phyloP scores from a whole-genome alignment of 1,140 invertebrate genomes.

The Drosophila bifasciata region DNA sequence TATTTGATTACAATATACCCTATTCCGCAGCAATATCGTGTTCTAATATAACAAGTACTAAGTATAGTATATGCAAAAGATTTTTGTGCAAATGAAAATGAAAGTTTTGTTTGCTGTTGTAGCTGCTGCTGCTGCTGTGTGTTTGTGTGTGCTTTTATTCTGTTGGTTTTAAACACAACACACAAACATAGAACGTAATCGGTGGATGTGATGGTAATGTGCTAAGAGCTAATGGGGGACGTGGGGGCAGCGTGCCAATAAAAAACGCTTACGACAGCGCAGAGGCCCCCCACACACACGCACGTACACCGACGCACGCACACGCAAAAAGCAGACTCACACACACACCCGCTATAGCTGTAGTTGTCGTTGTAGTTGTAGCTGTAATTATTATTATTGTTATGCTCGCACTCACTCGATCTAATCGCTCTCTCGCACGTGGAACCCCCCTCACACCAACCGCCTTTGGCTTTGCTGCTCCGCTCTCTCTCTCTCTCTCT shows the following conservation, averaged over 20 bases:
- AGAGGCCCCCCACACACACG: conserved; percentile 37
- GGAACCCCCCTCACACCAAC: conserved; percentile 13
- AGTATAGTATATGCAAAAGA: conserved; percentile 34
- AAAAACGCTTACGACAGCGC: conserved; percentile 75
- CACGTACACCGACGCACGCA: conserved; percentile 6
- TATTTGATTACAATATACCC: neutral
- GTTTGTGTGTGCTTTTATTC: conserved; percentile 37
- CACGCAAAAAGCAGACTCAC: neutral
- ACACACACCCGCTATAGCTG: too few relatives aligned
- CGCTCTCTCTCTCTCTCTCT: too few relatives aligned
- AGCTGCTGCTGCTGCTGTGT: neutral
- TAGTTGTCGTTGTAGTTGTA: conserved; percentile 15
- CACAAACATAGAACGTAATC: conserved; percentile 4
- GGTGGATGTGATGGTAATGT: too few relatives aligned
- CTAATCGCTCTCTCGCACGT: conserved; percentile 35
- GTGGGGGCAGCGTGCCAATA: conserved; percentile 49
- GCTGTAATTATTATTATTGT: conserved; percentile 74
- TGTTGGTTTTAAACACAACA: conserved; percentile 24
- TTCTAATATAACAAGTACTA: too few relatives aligned
- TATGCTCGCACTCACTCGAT: conserved; percentile 31
- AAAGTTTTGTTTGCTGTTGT: conserved; percentile 55
- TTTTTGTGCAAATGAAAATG: conserved; percentile 49
- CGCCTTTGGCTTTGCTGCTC: neutral
- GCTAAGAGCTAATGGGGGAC: neutral
- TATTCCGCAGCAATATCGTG: too few relatives aligned